These are phyloP conservation scores for Mus pahari DNA, from an alignment of 2,113 vertebrate species.

Conservation along the genomic window DNA sequence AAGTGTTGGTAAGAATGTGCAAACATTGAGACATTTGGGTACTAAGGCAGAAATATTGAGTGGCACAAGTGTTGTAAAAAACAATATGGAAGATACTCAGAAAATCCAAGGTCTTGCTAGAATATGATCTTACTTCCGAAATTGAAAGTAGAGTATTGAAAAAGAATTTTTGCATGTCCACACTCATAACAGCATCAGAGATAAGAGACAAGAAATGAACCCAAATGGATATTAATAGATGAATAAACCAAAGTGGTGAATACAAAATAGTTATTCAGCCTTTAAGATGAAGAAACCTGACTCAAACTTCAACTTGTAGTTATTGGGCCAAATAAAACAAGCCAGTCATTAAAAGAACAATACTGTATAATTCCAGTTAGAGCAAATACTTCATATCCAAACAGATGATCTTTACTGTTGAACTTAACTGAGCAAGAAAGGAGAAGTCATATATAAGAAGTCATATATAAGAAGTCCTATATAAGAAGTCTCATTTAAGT, in stretches of 20 bases:
- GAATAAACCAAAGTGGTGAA: neutral
- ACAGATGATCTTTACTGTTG: neutral
- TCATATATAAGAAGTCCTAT: neutral
- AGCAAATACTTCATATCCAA: conserved; percentile 7
- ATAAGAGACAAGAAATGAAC: neutral
- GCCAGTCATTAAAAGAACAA: neutral
- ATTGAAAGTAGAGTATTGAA: neutral
- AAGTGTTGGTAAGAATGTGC: neutral
- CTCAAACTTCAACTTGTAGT: neutral
- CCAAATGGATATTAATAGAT: neutral
- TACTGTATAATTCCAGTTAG: neutral
- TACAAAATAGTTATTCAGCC: neutral
- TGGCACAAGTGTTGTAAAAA: neutral
- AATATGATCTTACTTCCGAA: neutral
- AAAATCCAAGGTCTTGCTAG: neutral
- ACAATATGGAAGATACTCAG: neutral
- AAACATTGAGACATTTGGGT: neutral
- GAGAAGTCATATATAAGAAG: neutral
- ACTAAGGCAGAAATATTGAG: neutral
- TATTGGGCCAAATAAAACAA: neutral
- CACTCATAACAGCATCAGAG: neutral
- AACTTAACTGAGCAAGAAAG: neutral
- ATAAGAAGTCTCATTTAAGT: neutral
- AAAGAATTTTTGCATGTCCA: neutral
- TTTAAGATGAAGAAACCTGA: neutral